Percentiles rank a stretch among this genome's conserved stretches.
Evolutionary conservation across 2,797 vertebrate species (phyloP).

Genomic region (Trematomus bernacchii): DNA sequence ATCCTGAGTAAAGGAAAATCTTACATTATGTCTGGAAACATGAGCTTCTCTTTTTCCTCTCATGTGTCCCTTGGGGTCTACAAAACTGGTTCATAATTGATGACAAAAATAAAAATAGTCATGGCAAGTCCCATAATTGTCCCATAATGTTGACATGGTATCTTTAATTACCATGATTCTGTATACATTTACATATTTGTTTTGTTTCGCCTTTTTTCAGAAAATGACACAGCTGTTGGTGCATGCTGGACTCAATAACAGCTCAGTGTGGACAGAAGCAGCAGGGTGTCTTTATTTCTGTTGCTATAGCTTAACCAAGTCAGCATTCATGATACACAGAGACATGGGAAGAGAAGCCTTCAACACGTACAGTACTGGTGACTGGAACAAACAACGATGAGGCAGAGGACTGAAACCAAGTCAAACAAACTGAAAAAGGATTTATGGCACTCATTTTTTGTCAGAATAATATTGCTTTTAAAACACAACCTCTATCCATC

Average conservation of each 20-base stretch:
- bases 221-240: not conserved
- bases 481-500: conserved; percentile 75
- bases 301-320: conserved; percentile 75
- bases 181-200: too few relatives aligned
- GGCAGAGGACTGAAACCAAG: conserved; percentile 61
- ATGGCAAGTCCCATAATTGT: not conserved
- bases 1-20: not conserved
- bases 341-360: conserved; percentile 75
- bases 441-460: conserved; percentile 77
- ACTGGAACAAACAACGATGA: conserved; percentile 65
- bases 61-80: fast-evolving
- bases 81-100: not conserved
- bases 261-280: conserved; percentile 64
- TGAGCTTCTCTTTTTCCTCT: not conserved
- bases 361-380: conserved; percentile 73
- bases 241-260: conserved; percentile 30
- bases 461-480: conserved; percentile 81
- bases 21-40: not conserved
- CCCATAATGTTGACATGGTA: not conserved
- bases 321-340: conserved; percentile 77
- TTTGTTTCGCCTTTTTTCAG: too few relatives aligned
- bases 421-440: conserved; percentile 43
- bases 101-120: not conserved
- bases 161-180: too few relatives aligned
- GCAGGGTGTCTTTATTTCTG: conserved; percentile 78